Evolutionary conservation across 2,113 vertebrate genomes (phyloP).

Genomic region (Echinops telfairi): DNA sequence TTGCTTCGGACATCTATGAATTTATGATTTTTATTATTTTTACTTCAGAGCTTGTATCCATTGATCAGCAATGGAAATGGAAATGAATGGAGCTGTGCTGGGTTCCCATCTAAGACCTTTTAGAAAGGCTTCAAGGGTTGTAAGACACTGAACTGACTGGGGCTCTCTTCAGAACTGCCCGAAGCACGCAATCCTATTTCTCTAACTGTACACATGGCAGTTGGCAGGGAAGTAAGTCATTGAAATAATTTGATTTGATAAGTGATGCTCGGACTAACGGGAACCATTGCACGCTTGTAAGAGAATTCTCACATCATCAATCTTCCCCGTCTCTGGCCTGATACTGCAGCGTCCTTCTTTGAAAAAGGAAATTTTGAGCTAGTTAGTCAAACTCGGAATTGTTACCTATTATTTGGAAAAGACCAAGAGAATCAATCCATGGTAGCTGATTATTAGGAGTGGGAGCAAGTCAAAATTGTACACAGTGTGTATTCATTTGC

Average conservation of each 20-base stretch:
- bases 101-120: background rate
- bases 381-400: background rate
- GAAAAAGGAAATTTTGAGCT: background rate
- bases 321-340: background rate
- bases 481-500: background rate
- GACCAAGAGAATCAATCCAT: background rate
- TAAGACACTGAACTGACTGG: background rate
- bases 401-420: background rate
- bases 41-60: background rate
- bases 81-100: background rate
- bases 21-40: conserved; percentile 6
- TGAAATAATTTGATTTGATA: background rate
- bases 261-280: background rate
- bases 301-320: background rate
- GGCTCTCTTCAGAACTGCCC: background rate
- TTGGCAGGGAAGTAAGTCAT: background rate
- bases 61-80: background rate
- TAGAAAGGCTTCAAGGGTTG: background rate
- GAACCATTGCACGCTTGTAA: background rate
- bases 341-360: background rate
- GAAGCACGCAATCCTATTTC: background rate
- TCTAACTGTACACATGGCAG: background rate
- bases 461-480: background rate
- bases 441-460: background rate
- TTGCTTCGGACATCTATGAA: background rate